Conservation (phyloP, 2,888 invertebrate genomes). For the Cabera pusaria region DNA sequence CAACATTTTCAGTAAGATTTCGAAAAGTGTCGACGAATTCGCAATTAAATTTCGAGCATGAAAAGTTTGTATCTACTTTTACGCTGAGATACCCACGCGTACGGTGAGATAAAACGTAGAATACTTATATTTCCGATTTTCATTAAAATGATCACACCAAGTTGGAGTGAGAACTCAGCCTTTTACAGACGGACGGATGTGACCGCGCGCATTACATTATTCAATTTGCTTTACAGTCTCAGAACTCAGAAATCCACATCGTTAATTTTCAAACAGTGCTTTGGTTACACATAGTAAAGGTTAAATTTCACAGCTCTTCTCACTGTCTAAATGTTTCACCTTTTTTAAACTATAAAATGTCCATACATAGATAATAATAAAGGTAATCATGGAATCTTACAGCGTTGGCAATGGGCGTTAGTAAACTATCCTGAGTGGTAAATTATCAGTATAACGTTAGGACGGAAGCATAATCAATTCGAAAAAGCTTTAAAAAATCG, state of each 20-base stretch:
- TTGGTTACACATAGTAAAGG: background rate
- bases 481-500: constrained; percentile 30
- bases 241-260: constrained; percentile 15
- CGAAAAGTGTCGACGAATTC: too few relatives aligned
- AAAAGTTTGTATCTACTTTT: too few relatives aligned
- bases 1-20: too few relatives aligned
- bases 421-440: too few relatives aligned
- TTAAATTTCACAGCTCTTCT: too few relatives aligned
- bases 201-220: constrained; percentile 47
- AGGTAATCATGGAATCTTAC: background rate
- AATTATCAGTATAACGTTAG: constrained; percentile 34
- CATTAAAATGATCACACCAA: constrained; percentile 39
- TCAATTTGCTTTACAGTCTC: constrained; percentile 37
- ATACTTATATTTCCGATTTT: constrained; percentile 35
- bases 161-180: constrained; percentile 44
- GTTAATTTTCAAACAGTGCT: constrained; percentile 1
- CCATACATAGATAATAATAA: too few relatives aligned
- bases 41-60: too few relatives aligned
- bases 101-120: too few relatives aligned
- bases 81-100: too few relatives aligned
- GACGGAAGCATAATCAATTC: constrained; percentile 53
- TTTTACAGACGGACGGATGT: constrained; percentile 58
- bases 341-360: too few relatives aligned
- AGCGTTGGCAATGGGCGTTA: too few relatives aligned
- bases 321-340: too few relatives aligned